A percentile compares a stretch with the other conserved stretches of the same genome.
phyloP scores from a whole-genome alignment of 2,888 invertebrate genomes.

The Hartigia nigra region DNA sequence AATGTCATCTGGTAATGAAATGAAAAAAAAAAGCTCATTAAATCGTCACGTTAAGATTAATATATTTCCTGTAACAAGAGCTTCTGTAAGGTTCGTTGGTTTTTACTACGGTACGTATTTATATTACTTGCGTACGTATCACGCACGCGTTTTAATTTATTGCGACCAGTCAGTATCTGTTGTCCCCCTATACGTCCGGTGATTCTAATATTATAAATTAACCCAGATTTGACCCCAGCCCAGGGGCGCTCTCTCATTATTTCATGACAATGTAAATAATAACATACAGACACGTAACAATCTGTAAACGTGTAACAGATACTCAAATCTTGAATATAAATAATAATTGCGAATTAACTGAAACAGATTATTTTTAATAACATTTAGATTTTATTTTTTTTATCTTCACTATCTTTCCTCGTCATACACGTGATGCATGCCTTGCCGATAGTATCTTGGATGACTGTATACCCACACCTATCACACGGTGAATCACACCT shows the following conservation, averaged over 20 bases:
- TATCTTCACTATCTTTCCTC: background rate
- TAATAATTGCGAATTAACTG: background rate
- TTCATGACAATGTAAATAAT: background rate
- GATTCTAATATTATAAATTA: slow-evolving; percentile 50
- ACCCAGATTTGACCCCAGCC: slow-evolving; percentile 43
- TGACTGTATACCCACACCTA: background rate
- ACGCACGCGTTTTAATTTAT: slow-evolving; percentile 1
- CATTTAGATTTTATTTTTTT: background rate
- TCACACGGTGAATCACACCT: background rate
- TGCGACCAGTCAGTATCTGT: slow-evolving; percentile 1
- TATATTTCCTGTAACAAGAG: background rate
- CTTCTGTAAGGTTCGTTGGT: background rate
- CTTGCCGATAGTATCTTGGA: background rate
- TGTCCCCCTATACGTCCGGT: slow-evolving; percentile 42
- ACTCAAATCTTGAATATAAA: background rate
- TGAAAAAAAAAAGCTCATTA: background rate
- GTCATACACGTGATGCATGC: background rate
- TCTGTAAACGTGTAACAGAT: background rate
- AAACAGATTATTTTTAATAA: background rate
- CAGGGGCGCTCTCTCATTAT: background rate
- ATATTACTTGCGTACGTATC: background rate
- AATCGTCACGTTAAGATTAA: background rate
- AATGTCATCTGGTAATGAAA: background rate
- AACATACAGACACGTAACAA: background rate
- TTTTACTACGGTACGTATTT: background rate